Evolutionary conservation across 2,888 invertebrate genomes (phyloP).

Genomic region (Cantharis rufa): DNA sequence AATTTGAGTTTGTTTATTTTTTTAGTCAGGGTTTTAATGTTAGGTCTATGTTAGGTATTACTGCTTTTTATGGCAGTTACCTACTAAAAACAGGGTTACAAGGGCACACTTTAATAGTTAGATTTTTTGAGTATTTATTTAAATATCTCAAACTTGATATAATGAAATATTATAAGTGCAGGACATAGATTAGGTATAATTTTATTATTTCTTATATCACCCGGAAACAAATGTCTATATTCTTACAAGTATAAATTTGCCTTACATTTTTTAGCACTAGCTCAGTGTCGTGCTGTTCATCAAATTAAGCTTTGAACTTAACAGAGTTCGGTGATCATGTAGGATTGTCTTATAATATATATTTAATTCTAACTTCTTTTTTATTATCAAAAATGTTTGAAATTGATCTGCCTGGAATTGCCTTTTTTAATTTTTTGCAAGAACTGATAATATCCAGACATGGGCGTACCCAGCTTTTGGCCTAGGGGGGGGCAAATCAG

Average conservation of each 20-base stretch:
- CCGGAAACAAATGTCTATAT: background rate
- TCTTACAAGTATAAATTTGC: background rate
- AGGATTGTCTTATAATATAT: background rate
- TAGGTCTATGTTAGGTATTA: slow-evolving; percentile 5
- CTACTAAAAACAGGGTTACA: slow-evolving; percentile 25
- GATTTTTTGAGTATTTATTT: background rate
- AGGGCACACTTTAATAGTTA: slow-evolving; percentile 29
- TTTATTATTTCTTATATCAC: background rate
- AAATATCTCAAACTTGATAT: background rate
- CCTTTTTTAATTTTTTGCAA: background rate
- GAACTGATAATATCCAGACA: no score
- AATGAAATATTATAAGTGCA: background rate
- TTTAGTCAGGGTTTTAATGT: background rate
- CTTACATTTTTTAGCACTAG: background rate
- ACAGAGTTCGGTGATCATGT: background rate
- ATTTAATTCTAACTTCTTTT: background rate
- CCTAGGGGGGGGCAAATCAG: no score
- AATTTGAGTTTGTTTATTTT: background rate
- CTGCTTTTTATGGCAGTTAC: slow-evolving; percentile 20
- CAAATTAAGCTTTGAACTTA: background rate
- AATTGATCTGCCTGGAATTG: background rate
- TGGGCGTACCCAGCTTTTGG: no score
- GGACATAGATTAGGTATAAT: background rate
- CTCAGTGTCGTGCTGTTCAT: background rate
- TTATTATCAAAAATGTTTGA: background rate